Base-by-base conservation (phyloP, 35 echinoderm and acorn worm species). In the Hemicentrotus pulcherrimus region DNA sequence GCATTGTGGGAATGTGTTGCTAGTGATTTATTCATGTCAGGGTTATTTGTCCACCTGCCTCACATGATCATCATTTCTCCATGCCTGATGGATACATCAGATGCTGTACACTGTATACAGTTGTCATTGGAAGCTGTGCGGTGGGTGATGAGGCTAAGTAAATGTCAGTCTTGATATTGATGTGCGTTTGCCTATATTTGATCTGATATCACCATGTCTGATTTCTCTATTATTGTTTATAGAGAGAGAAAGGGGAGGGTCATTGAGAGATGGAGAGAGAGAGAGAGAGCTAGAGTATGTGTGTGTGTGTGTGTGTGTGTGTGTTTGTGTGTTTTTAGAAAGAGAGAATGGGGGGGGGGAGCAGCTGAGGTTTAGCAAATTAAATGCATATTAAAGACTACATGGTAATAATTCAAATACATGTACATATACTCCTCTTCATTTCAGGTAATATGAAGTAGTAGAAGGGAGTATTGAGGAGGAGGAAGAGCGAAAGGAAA, bases 41-140 rank as follows among this genome's bases (percentile, higher is more conserved):
- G 24, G 65, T 28, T 78, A 78, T 78, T 78, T 78, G 65, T 78
- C 65, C 65, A 78, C 65, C 65, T 78, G 65, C 22, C 65, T 22
- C 19, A 4, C 65, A 78, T 78, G 65, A 78, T 78, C 65, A 78
- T 78, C 65, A 78, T 78, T 78, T 78, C 6, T 22, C 65, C 65
- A 78, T 78, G 28, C 28, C 65, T 78, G 65, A 78, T 78, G 65
- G 65, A n/a, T 78, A 78, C 65, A 78, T 78, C 65, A 78, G 65
- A 78, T 78, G 65, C 22, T 11, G 12, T 15, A 2, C 6, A n/a
- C 61, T 71, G 61, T 19, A 58, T 9, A 71, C 61, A 2, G 61
- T 28, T 78, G 65, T 78, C 65, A 28, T 78, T 78, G 65, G 65
- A 78, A 78, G 65, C 19, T 28, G 65, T 78, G 65, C 65, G 4